Conservation (phyloP, 2,797 vertebrate species). For the Cyclura pinguis region DNA sequence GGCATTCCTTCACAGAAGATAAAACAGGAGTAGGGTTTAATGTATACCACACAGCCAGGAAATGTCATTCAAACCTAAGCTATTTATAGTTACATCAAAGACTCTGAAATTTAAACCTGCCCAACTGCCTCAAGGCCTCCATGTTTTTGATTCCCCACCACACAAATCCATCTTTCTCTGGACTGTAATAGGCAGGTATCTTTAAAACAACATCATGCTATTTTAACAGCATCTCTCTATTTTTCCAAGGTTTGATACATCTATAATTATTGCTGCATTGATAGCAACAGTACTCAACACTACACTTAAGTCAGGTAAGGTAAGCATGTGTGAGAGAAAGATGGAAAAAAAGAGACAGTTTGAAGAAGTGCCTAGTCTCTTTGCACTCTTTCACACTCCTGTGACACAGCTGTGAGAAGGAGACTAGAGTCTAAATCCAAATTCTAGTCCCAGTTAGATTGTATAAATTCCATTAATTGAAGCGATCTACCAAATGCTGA, state of each 20-base stretch:
- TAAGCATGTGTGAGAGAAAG: neutral
- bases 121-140: neutral
- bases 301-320: conserved; percentile 85
- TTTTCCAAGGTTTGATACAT: conserved; percentile 88
- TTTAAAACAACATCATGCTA: neutral
- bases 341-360: neutral
- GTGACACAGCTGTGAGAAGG: neutral
- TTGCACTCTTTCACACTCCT: neutral
- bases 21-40: no score
- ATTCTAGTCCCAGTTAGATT: neutral
- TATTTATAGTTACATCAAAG: no score
- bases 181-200: neutral
- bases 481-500: no score
- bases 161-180: neutral
- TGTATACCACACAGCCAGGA: no score
- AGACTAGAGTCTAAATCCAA: neutral
- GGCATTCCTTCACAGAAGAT: no score
- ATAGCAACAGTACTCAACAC: conserved; percentile 87
- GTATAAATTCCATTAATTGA: neutral
- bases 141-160: neutral
- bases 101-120: no score
- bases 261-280: conserved; percentile 90
- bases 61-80: no score
- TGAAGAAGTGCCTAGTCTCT: neutral
- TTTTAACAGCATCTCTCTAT: conserved; percentile 56